Evolutionary conservation across 2,888 invertebrate species (phyloP).

Genomic region (Drosophila phalerata): DNA sequence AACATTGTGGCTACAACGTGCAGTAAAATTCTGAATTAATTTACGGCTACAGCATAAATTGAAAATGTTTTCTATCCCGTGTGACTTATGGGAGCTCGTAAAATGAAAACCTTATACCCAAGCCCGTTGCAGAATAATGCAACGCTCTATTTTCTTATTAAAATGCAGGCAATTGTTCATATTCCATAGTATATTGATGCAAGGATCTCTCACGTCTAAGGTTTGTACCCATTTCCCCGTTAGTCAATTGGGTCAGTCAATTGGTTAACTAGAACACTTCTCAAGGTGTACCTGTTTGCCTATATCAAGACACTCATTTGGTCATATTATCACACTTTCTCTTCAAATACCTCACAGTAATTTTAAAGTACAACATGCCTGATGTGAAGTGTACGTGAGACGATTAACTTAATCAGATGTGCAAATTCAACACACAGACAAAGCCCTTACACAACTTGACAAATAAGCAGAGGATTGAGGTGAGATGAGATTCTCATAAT

Average conservation of each 20-base stretch:
- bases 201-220: not conserved
- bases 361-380: slow-evolving; percentile 25
- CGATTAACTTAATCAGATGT: slow-evolving; percentile 58
- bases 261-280: not conserved
- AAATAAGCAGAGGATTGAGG: slow-evolving; percentile 15
- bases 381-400: slow-evolving; percentile 37
- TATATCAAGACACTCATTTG: not conserved
- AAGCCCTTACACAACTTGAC: slow-evolving; percentile 40
- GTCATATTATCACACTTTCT: slow-evolving; percentile 26
- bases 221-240: not conserved
- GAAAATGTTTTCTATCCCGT: slow-evolving; percentile 8
- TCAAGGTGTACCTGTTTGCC: not conserved
- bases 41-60: slow-evolving; percentile 46
- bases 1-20: slow-evolving; percentile 37
- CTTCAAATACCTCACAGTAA: slow-evolving; percentile 17
- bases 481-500: slow-evolving; percentile 35
- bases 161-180: slow-evolving; percentile 5
- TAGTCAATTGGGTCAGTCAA: not conserved
- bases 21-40: slow-evolving; percentile 26
- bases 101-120: not conserved
- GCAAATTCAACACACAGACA: slow-evolving; percentile 36
- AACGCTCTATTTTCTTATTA: not conserved
- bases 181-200: not conserved
- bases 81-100: slow-evolving; percentile 6
- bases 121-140: not conserved